Conservation (phyloP, 2,113 vertebrate genomes). For the Micromys minutus region DNA sequence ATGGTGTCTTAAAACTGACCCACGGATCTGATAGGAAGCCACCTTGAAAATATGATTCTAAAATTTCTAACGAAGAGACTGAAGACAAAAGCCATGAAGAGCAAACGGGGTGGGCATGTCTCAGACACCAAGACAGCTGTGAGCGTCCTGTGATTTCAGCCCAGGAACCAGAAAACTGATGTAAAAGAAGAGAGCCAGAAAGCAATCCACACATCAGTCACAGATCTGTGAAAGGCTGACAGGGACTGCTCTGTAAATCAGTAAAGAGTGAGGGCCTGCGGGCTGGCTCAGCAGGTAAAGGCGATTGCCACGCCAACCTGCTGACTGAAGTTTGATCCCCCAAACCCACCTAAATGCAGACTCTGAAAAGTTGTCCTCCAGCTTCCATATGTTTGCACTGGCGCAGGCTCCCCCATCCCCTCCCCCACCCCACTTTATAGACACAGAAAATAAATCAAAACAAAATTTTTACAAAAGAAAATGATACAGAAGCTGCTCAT, state of each 20-base stretch:
- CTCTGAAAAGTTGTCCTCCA: neutral
- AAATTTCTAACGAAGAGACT: slow-evolving; percentile 11
- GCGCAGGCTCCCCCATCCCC: neutral
- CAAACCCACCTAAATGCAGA: neutral
- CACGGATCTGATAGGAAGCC: neutral
- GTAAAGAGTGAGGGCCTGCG: neutral
- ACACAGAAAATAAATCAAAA: neutral
- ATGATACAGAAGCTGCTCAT: neutral
- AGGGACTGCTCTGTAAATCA: neutral
- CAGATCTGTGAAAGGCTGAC: neutral
- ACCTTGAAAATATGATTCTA: slow-evolving; percentile 24
- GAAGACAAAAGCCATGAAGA: neutral
- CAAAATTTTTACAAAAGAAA: neutral
- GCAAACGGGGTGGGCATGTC: neutral
- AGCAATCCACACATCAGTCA: neutral
- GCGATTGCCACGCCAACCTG: neutral
- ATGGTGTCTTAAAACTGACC: neutral
- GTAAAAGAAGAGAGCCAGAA: neutral
- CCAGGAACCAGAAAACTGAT: neutral
- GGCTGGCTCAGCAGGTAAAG: neutral
- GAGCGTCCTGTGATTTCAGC: neutral
- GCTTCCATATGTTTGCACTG: neutral
- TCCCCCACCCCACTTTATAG: neutral
- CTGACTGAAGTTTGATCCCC: neutral
- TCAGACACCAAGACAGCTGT: neutral